These are phyloP conservation scores for Jordanella pulchra DNA, from an alignment of 2,797 vertebrate genomes.

Conservation along the genomic window DNA sequence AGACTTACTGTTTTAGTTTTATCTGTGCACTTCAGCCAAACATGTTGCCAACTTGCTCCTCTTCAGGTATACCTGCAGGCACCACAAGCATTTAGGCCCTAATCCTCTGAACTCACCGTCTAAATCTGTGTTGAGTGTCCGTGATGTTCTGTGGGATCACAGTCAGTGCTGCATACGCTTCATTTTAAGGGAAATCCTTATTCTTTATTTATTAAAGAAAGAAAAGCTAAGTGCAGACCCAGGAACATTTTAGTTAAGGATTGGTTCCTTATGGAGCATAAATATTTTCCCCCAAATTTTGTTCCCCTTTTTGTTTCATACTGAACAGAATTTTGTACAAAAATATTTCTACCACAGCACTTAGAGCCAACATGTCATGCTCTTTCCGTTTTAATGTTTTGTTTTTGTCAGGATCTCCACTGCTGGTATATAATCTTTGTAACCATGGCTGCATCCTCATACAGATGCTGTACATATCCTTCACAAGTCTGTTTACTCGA, in stretches of 20 bases:
- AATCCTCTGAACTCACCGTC: background rate
- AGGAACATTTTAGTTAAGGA: constrained; percentile 1
- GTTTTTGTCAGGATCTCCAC: constrained; percentile 8
- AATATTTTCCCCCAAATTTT: background rate
- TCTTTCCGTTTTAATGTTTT: constrained; percentile 1
- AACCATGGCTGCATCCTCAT: background rate
- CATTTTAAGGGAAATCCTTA: background rate
- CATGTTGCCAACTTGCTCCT: constrained; percentile 31
- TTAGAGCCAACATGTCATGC: constrained; percentile 11
- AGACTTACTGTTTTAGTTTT: constrained; percentile 48
- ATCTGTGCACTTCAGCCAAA: constrained; percentile 43
- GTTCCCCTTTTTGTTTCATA: constrained; percentile 9
- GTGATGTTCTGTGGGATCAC: constrained; percentile 2
- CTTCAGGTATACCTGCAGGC: constrained; percentile 16
- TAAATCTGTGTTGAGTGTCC: constrained; percentile 19
- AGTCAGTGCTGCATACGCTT: constrained; percentile 1
- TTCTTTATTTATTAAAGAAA: constrained; percentile 1
- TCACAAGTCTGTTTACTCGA: constrained; percentile 17
- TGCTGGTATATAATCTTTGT: constrained; percentile 2
- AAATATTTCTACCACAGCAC: background rate
- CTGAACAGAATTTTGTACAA: background rate
- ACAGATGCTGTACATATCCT: background rate
- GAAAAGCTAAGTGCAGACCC: background rate
- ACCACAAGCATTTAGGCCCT: constrained; percentile 31
- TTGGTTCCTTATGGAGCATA: background rate